Conservation (phyloP, 2,797 vertebrate species). For the Phrynocephalus forsythii region DNA sequence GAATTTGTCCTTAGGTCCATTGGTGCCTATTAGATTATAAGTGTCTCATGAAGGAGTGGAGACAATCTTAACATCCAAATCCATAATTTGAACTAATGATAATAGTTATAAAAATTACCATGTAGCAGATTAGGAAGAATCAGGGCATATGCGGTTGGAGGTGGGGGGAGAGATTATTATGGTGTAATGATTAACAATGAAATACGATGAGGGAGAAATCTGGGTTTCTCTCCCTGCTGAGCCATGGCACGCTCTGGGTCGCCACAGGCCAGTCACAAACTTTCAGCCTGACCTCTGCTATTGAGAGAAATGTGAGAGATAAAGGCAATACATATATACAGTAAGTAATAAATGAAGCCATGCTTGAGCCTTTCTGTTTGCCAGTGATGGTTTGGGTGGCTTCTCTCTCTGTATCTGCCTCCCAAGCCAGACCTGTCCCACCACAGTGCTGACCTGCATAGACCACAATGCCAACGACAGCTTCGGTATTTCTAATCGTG, state of each 20-base stretch:
- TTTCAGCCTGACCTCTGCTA: too few species aligned
- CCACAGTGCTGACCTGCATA: constrained; percentile 87
- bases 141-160: neutral
- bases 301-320: too few species aligned
- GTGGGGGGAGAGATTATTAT: too few species aligned
- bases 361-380: neutral
- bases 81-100: neutral
- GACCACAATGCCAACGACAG: constrained; percentile 91
- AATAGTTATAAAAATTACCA: neutral
- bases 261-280: too few species aligned
- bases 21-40: neutral
- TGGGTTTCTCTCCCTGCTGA: neutral
- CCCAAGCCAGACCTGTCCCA: neutral
- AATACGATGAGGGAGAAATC: too few species aligned
- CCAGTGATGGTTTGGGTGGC: neutral
- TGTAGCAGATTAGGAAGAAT: neutral
- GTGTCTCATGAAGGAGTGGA: neutral
- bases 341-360: neutral
- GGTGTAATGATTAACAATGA: too few species aligned
- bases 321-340: too few species aligned
- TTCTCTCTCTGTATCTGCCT: neutral
- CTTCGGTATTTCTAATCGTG: constrained; percentile 92
- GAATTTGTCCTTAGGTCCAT: neutral
- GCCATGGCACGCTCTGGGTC: neutral
- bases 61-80: neutral